Percentiles rank a stretch among this genome's conserved stretches.
Conservation (phyloP, 2,888 invertebrate species). For the Drosophila gaucha region DNA sequence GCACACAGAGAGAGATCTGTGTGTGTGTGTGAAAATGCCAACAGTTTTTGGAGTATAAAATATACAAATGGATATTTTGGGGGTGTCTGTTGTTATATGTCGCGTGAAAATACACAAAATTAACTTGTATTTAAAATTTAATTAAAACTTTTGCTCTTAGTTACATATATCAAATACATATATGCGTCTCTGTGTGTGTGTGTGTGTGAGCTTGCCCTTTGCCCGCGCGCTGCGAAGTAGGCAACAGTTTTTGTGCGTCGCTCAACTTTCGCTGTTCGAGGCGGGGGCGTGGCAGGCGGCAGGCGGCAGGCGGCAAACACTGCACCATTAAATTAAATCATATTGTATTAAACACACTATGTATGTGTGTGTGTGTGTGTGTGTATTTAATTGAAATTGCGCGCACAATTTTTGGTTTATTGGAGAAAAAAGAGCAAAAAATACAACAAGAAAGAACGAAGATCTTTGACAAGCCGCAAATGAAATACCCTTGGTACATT, state of each 20-base stretch:
- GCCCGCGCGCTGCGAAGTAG: slow-evolving; percentile 46
- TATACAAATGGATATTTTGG: slow-evolving; percentile 58
- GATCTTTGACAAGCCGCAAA: background rate
- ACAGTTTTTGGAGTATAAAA: slow-evolving; percentile 53
- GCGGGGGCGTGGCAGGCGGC: background rate
- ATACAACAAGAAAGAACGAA: background rate
- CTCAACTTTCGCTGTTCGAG: slow-evolving; percentile 39
- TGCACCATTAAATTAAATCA: slow-evolving; percentile 67
- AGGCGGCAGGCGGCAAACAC: slow-evolving; percentile 35
- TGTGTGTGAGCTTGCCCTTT: slow-evolving; percentile 19
- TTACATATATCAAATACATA: slow-evolving; percentile 51
- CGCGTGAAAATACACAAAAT: slow-evolving; percentile 73
- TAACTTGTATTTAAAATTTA: slow-evolving; percentile 80
- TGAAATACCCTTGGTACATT: background rate
- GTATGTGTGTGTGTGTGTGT: slow-evolving; percentile 4
- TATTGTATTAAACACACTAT: slow-evolving; percentile 55
- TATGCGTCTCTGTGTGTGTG: slow-evolving; percentile 12
- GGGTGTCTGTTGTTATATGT: slow-evolving; percentile 38
- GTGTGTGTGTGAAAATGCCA: too few species aligned
- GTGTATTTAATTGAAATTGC: slow-evolving; percentile 69
- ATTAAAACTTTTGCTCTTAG: slow-evolving; percentile 76
- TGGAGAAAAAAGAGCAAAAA: slow-evolving; percentile 23
- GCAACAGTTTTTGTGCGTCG: slow-evolving; percentile 46
- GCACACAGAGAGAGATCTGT: slow-evolving; percentile 15
- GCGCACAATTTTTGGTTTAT: slow-evolving; percentile 68